Percentiles rank a stretch among this genome's conserved stretches.
Conservation (phyloP, 2,113 vertebrate species). For the Chunga burmeisteri region DNA sequence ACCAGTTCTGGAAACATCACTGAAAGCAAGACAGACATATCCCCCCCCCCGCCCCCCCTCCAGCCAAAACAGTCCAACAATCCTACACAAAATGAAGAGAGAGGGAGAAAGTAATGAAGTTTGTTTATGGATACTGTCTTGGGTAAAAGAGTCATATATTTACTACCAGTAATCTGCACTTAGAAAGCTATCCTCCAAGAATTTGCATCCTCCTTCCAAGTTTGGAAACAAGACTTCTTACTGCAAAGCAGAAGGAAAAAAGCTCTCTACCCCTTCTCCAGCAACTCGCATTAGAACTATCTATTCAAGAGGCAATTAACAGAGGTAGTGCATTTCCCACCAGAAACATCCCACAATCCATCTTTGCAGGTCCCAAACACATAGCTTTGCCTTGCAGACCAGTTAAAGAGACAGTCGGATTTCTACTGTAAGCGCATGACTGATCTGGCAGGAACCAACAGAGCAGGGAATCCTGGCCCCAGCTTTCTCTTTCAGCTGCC, state of each 20-base stretch:
- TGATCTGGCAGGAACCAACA: not conserved
- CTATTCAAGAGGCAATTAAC: not conserved
- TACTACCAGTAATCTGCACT: not conserved
- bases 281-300: not conserved
- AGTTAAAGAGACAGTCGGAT: not conserved
- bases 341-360: not conserved
- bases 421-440: not conserved
- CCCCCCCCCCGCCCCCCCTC: fast-evolving
- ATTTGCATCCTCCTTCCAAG: not conserved
- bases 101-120: not conserved
- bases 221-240: not conserved
- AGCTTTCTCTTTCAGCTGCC: not conserved
- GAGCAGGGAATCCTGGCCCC: not conserved
- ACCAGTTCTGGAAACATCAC: not conserved
- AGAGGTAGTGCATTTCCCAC: not conserved
- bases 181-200: not conserved
- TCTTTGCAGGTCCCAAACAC: not conserved
- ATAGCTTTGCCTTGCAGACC: not conserved
- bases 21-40: not conserved
- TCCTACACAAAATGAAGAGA: not conserved
- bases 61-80: not conserved
- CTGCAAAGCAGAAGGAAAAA: not conserved
- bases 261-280: not conserved
- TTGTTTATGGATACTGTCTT: not conserved
- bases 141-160: not conserved